Evolutionary conservation across 2,797 vertebrate species (phyloP).

Genomic region (Hapalemur alaotrensis): DNA sequence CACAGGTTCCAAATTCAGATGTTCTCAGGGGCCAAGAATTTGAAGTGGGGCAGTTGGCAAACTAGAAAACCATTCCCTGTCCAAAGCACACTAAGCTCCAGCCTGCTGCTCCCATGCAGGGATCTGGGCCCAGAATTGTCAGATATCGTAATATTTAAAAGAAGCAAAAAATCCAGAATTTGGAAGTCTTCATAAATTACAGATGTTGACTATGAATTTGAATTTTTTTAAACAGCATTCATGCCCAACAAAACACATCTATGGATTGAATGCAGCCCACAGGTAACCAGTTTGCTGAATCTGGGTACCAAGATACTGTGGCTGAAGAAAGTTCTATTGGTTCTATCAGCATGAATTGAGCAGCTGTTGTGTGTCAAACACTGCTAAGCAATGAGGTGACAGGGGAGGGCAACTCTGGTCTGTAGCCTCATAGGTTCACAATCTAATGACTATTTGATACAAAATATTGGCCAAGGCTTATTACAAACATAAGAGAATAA

Average conservation of each 20-base stretch:
- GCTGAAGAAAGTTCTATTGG: background rate
- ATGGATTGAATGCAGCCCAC: background rate
- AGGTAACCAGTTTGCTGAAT: background rate
- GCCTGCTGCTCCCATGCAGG: background rate
- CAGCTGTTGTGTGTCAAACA: background rate
- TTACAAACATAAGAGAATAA: background rate
- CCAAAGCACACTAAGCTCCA: background rate
- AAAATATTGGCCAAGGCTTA: background rate
- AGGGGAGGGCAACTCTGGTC: background rate
- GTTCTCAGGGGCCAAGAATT: background rate
- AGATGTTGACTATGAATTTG: background rate
- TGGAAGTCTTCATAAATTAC: background rate
- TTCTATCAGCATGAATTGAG: background rate
- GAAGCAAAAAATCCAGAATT: background rate
- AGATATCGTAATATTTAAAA: background rate
- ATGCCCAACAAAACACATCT: background rate
- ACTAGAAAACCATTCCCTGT: background rate
- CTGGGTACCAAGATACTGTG: background rate
- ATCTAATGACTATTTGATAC: background rate
- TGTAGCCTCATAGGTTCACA: background rate
- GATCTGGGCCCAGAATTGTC: background rate
- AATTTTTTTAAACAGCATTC: background rate
- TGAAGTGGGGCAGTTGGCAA: background rate
- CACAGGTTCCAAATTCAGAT: slow-evolving; percentile 18
- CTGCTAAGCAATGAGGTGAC: background rate